Evolutionary conservation across 2,113 vertebrate species (phyloP).

Genomic region (Speoplatyrhinus poulsoni): DNA sequence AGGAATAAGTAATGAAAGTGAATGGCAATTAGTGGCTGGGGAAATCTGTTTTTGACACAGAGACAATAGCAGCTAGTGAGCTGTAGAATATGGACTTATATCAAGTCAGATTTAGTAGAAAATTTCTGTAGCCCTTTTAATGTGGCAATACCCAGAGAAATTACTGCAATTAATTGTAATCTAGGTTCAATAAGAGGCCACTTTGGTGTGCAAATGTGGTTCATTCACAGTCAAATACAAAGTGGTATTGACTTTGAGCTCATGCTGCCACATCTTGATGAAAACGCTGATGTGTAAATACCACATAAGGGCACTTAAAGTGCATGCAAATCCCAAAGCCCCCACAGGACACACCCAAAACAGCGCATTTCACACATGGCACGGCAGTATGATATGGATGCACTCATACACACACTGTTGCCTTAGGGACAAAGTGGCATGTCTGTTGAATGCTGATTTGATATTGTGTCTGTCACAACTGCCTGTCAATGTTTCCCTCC

Average conservation of each 20-base stretch:
- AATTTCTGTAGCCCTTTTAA: no score
- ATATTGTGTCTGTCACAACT: conserved; percentile 15
- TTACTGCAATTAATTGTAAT: conserved; percentile 60
- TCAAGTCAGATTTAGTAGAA: no score
- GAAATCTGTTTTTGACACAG: no score
- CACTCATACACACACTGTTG: conserved; percentile 8
- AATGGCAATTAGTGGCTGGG: no score
- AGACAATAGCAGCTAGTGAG: no score
- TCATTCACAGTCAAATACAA: background rate
- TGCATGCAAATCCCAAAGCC: conserved; percentile 17
- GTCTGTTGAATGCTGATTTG: conserved; percentile 24
- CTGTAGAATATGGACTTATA: no score
- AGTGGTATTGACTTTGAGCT: conserved; percentile 60
- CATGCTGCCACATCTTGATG: conserved; percentile 52
- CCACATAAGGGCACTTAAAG: conserved; percentile 14
- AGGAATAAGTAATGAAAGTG: no score
- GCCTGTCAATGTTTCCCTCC: conserved; percentile 17
- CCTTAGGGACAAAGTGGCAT: background rate
- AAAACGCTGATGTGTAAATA: conserved; percentile 57
- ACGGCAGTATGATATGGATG: conserved; percentile 1
- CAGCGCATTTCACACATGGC: background rate
- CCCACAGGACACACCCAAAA: conserved; percentile 10
- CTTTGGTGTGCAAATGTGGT: conserved; percentile 23
- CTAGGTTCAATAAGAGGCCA: conserved; percentile 26
- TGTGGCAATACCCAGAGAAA: conserved; percentile 38